Conservation (phyloP, 2,797 vertebrate genomes). For the Gobionotothen gibberifrons region DNA sequence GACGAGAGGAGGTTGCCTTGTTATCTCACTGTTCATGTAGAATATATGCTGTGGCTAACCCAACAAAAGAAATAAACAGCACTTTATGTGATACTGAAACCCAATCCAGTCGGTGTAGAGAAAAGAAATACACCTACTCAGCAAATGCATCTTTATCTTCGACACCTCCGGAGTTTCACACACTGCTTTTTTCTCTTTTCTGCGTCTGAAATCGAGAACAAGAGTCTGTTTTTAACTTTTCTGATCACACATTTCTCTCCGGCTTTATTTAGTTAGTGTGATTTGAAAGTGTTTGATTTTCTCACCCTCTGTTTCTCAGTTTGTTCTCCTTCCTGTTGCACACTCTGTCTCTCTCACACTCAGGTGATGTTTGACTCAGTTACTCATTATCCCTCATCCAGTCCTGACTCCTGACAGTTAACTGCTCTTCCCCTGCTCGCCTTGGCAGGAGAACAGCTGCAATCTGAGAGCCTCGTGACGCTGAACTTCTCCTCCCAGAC, state of each 20-base stretch:
- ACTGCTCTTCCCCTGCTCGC: slow-evolving; percentile 32
- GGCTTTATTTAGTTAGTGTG: slow-evolving; percentile 26
- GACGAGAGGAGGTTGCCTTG: slow-evolving; percentile 13
- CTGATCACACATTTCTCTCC: slow-evolving; percentile 26
- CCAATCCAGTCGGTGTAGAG: slow-evolving; percentile 7
- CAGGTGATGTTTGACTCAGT: slow-evolving; percentile 43
- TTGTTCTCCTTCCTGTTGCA: slow-evolving; percentile 32
- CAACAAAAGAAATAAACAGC: slow-evolving; percentile 26
- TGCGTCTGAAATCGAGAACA: slow-evolving; percentile 13
- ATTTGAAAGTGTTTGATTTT: slow-evolving; percentile 35
- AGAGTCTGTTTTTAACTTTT: slow-evolving; percentile 22
- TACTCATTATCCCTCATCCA: slow-evolving; percentile 46
- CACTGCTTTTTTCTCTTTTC: background rate
- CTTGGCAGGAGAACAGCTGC: slow-evolving; percentile 31
- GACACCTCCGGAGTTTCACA: slow-evolving; percentile 32
- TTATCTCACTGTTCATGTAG: slow-evolving; percentile 29
- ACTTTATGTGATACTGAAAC: slow-evolving; percentile 46
- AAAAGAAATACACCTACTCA: slow-evolving; percentile 40
- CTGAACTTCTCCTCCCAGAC: slow-evolving; percentile 44
- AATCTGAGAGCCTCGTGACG: slow-evolving; percentile 35
- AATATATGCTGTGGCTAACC: slow-evolving; percentile 30
- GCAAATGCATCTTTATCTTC: slow-evolving; percentile 29
- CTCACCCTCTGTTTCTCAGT: slow-evolving; percentile 31
- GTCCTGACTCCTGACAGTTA: slow-evolving; percentile 41
- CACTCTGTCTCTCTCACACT: background rate